Evolutionary conservation across 2,113 vertebrate genomes (phyloP), one percentile per base, ranked within the genome.

Genomic region (Pleuronectes platessa): DNA sequence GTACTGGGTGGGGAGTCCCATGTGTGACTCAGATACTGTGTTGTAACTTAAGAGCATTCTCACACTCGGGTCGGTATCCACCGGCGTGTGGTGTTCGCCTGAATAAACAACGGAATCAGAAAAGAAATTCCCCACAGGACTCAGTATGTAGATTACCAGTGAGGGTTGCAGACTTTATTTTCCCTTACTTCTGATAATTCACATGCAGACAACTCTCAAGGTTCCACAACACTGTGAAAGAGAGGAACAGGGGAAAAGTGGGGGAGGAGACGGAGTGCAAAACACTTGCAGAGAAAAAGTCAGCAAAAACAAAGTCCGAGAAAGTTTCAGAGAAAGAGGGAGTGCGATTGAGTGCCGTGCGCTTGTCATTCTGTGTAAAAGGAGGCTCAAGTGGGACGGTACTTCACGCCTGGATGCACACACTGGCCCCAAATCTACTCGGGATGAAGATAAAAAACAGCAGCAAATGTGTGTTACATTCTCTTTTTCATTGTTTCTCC

Each of bases 351-450:
- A 83, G 14, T 24, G 65, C 64, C 1, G 61, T 67, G 54, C 63
- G 71, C 70, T 85, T 85, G 81, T 86, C 83, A 24, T 85, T 88
- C 75, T 77, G 45, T 51, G 21, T 18, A 62, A 78, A 75, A 61
- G 1, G 78, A 76, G 61, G 37, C 61, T 81, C 18, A 69, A 82
- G 82, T 58, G 55, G 62, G 71, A 71, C 27, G 27, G 58, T 35
- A 71, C 78, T 90, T 92, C 86, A 93, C 82, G 83, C 82, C 75
- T 86, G 84, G 72, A 71, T 86, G 74, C 71, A 65, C 84, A 80
- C 76, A 67, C 67, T 51, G 63, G 56, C 73, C 77, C 83, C 40
- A 77, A 91, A 90, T 79, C 59, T 61, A 66, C 61, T 70, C n/a
- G 11, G 53, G 20, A 54, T 54, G 53, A 82, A 4, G 74, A 67